phyloP scores from a whole-genome alignment of 2,797 vertebrate genomes.

The Phalloptychus januarius region DNA sequence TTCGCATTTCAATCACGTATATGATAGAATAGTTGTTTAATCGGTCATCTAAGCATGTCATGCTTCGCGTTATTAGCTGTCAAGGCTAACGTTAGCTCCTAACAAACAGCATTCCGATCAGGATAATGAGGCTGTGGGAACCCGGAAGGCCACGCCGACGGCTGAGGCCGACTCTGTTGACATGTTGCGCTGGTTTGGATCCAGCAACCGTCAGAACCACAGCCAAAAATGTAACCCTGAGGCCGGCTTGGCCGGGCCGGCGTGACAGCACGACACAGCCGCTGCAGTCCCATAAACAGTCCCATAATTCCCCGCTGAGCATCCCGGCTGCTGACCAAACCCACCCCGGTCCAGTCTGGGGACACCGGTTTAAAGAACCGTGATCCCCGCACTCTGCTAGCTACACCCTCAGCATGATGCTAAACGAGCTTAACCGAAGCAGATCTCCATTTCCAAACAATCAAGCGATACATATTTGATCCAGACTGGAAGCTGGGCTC shows the following conservation, averaged over 20 bases:
- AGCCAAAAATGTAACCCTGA: not conserved
- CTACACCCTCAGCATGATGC: slow-evolving; percentile 39
- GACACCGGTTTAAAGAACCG: not conserved
- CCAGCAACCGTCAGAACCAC: slow-evolving; percentile 7
- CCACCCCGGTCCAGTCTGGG: not conserved
- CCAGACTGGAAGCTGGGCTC: not conserved
- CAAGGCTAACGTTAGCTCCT: slow-evolving; percentile 3
- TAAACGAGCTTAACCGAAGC: slow-evolving; percentile 34
- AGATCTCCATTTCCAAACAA: rapidly evolving
- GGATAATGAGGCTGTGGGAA: slow-evolving; percentile 20
- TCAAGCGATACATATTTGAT: not conserved
- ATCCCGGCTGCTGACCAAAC: not conserved
- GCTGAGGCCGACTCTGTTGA: slow-evolving; percentile 29
- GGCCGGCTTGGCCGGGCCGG: not conserved
- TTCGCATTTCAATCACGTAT: not conserved
- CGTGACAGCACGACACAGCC: not conserved
- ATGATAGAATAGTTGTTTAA: too few species aligned
- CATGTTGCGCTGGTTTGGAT: not conserved
- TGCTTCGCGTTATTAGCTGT: not conserved
- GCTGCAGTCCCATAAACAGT: not conserved
- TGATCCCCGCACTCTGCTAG: slow-evolving; percentile 1
- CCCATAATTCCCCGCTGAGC: not conserved
- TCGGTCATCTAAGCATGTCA: not conserved
- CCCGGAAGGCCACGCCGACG: slow-evolving; percentile 60
- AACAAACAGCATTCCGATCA: slow-evolving; percentile 18